phyloP scores from a whole-genome alignment of 2,888 invertebrate genomes.

The Icerya purchasi region DNA sequence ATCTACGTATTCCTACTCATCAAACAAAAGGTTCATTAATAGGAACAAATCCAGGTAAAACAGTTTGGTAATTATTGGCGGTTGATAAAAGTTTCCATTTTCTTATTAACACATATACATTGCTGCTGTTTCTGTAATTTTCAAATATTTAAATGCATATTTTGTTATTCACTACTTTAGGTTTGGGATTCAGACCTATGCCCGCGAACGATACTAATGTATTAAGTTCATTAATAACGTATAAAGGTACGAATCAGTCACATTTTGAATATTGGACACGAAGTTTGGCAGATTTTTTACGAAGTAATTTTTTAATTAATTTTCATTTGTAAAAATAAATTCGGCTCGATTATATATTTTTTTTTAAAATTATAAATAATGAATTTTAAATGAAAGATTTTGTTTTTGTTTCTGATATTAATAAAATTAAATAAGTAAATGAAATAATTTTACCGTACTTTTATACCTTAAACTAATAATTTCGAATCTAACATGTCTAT shows the following conservation, averaged over 20 bases:
- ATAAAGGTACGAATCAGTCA: constrained; percentile 1
- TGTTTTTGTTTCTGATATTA: neutral
- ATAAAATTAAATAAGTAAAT: neutral
- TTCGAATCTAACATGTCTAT: no score
- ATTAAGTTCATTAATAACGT: constrained; percentile 2
- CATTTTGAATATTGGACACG: neutral
- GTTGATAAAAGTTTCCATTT: neutral
- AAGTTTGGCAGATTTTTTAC: neutral
- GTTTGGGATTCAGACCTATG: constrained; percentile 1
- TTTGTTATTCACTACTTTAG: neutral
- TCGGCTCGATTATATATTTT: neutral
- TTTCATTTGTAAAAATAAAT: neutral
- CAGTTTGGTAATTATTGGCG: neutral
- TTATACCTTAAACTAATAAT: no score
- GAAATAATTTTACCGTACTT: neutral
- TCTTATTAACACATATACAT: neutral
- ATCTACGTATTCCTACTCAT: constrained; percentile 76
- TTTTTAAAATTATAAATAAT: neutral
- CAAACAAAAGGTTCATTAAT: constrained; percentile 65
- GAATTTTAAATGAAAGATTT: neutral
- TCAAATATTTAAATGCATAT: neutral
- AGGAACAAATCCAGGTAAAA: constrained; percentile 70
- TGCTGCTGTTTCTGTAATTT: neutral
- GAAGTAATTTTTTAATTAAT: neutral
- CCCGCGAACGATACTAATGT: constrained; percentile 1